Evolutionary conservation across 1,140 invertebrate genomes (phyloP), one percentile per base, ranked within the genome.

Genomic region (Drosophila saltans): DNA sequence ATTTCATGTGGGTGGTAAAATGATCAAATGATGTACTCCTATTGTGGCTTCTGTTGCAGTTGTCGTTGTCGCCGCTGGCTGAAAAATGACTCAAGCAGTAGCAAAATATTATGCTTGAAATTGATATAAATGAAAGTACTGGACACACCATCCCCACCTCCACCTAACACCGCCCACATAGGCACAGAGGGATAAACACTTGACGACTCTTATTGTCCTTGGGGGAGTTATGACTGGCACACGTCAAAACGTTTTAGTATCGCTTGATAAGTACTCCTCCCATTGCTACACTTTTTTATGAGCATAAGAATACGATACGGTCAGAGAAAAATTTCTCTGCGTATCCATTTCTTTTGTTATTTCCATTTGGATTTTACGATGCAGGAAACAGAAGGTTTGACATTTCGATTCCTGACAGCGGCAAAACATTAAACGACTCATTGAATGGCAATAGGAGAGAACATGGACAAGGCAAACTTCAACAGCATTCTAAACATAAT

Each of bases 51-150:
- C 43, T 58, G 66, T 43, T 43, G 45, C 52, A 52, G 66, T 26
- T 21, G 65, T 59, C 40, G 36, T 57, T 55, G 57, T 74, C 45
- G 55, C 61, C 58, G 48, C 39, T 66, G 62, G 67, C 75, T 82
- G 75, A 73, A 82, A 80, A 86, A 85, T 85, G 81, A 74, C 76
- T 65, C 36, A 64, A 73, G 26, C 60, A 61, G 26, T 43, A 39
- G 72, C 28, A 55, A 2, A 21, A 63, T 58, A 39, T 45, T 66
- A 69, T 66, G 48, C 48, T 40, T 56, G 79, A 74, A 86, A 88
- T 89, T 86, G 83, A 86, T 86, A 86, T 88, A 80, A 86, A 88
- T 86, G 83, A 61, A 80, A 80, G 63, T 73, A 77, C 40, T 41
- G 68, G 40, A 28, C 60, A 39, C 11, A 2, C 67, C 69, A 10